phyloP scores from a whole-genome alignment of 37 sponge, comb jelly and placozoan genomes.

The Ianthella basta region DNA sequence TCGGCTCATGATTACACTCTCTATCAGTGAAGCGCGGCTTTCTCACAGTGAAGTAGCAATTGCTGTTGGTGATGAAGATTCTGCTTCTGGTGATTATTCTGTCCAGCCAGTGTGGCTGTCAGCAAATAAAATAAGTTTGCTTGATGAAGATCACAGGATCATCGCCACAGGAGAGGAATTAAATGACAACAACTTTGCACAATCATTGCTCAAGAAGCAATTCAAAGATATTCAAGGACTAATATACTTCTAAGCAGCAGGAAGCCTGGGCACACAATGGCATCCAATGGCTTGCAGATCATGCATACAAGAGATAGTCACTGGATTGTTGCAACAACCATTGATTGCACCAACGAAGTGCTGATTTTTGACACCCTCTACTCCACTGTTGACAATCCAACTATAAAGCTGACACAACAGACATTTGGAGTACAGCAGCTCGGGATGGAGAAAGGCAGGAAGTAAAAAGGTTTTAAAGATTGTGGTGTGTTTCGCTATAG shows the following conservation, averaged over 20 bases:
- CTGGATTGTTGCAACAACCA: conserved; percentile 52
- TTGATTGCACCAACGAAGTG: conserved; percentile 12
- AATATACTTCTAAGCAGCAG: conserved; percentile 22
- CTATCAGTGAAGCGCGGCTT: not conserved
- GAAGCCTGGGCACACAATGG: not conserved
- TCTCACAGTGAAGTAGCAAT: conserved; percentile 2
- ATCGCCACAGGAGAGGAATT: conserved; percentile 34
- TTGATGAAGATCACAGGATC: conserved; percentile 1
- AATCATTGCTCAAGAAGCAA: conserved; percentile 39
- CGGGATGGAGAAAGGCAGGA: conserved; percentile 22
- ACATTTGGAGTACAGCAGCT: conserved; percentile 26
- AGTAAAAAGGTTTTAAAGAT: conserved; percentile 46
- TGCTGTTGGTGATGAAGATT: not conserved
- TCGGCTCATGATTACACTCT: not conserved
- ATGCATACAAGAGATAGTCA: conserved; percentile 49
- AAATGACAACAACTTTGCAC: conserved; percentile 35
- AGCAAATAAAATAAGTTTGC: not conserved
- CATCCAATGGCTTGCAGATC: conserved; percentile 39
- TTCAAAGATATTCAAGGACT: conserved; percentile 20
- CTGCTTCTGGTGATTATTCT: not conserved
- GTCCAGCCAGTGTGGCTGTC: not conserved
- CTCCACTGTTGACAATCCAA: conserved; percentile 25
- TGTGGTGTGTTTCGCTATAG: conserved; percentile 51
- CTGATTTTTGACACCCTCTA: conserved; percentile 46
- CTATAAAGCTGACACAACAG: not conserved